Evolutionary conservation across 2,113 vertebrate genomes (phyloP).

Genomic region (Thryonomys swinderianus): DNA sequence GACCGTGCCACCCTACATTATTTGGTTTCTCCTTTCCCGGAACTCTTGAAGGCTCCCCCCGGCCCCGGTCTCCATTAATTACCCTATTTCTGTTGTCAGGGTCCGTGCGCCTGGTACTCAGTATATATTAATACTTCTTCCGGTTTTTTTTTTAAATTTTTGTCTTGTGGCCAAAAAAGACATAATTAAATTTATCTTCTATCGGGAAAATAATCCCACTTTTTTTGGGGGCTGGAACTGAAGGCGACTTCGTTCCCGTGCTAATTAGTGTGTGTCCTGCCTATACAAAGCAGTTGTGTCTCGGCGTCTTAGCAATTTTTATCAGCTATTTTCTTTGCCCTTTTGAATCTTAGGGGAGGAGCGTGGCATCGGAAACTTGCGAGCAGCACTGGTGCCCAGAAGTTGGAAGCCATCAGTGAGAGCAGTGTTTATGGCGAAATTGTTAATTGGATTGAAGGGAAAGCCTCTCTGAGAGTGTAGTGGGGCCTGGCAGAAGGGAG

Average conservation of each 20-base stretch:
- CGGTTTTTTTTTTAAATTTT: background rate
- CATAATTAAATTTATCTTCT: conserved; percentile 26
- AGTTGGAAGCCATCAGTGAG: conserved; percentile 47
- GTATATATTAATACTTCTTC: background rate
- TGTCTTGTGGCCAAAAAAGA: conserved; percentile 24
- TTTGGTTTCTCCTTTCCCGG: conserved; percentile 20
- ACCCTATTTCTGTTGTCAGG: conserved; percentile 61
- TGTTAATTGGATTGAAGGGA: conserved; percentile 48
- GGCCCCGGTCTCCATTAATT: background rate
- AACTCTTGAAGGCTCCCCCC: conserved; percentile 43
- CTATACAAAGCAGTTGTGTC: background rate
- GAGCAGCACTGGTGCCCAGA: background rate
- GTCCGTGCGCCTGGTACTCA: conserved; percentile 50
- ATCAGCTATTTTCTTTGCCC: background rate
- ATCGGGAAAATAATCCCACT: background rate
- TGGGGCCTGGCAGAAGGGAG: background rate
- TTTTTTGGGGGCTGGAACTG: conserved; percentile 6
- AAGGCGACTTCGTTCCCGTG: conserved; percentile 35
- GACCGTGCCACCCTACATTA: background rate
- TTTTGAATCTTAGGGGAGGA: conserved; percentile 28
- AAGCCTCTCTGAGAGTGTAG: background rate
- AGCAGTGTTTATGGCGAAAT: background rate
- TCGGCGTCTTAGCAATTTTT: background rate
- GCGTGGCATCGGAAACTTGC: background rate
- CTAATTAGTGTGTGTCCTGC: conserved; percentile 22